These are phyloP conservation scores for Conus betulinus DNA, from an alignment of 1,140 invertebrate genomes.

Conservation along the genomic window DNA sequence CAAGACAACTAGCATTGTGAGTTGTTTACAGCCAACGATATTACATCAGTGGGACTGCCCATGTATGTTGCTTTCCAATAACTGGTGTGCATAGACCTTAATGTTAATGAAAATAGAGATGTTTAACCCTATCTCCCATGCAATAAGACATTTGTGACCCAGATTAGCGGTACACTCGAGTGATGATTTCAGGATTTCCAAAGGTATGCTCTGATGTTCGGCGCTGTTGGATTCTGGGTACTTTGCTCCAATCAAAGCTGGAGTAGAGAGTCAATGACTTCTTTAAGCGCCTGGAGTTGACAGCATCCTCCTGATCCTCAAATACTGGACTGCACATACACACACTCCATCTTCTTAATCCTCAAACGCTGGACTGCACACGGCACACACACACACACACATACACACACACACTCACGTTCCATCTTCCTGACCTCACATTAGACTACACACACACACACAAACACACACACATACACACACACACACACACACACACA, in stretches of 20 bases:
- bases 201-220: slow-evolving; percentile 59
- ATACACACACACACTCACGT: not conserved
- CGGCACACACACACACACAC: not conserved
- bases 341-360: not conserved
- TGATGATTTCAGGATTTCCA: slow-evolving; percentile 68
- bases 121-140: no score
- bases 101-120: no score
- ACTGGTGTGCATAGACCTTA: no score
- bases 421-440: no score
- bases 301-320: slow-evolving; percentile 62
- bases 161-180: slow-evolving; percentile 63
- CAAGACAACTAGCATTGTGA: no score
- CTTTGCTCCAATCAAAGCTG: slow-evolving; percentile 70
- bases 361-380: slow-evolving; percentile 47
- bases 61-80: no score
- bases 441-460: no score
- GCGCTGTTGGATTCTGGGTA: slow-evolving; percentile 61
- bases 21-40: no score
- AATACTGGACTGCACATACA: slow-evolving; percentile 15
- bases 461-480: no score
- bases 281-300: slow-evolving; percentile 60
- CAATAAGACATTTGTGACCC: no score
- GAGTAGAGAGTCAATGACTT: slow-evolving; percentile 69
- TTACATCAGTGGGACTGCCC: no score
- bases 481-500: no score